These are phyloP conservation scores for Spialia ferax DNA, from an alignment of 2,888 invertebrate species.

Conservation along the genomic window DNA sequence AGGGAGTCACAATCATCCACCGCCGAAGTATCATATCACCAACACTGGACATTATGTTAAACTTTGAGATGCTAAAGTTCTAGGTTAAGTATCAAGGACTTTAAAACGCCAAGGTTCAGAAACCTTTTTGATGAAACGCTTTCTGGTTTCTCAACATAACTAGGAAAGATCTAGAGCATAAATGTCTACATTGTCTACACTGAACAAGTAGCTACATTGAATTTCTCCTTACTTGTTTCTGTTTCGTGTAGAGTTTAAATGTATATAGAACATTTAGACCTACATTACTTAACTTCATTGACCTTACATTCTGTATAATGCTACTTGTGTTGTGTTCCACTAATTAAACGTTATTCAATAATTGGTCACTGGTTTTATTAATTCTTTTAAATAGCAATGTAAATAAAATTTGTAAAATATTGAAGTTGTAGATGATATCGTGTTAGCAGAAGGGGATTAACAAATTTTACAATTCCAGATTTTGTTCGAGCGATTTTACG, in stretches of 20 bases:
- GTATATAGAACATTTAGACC: too few species aligned
- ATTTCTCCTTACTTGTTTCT: too few species aligned
- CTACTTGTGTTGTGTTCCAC: not conserved
- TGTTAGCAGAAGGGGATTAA: not conserved
- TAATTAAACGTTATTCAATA: not conserved
- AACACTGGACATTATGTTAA: slow-evolving; percentile 53
- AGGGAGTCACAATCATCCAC: slow-evolving; percentile 57
- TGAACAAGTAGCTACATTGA: too few species aligned
- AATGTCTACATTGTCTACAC: too few species aligned
- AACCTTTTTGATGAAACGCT: too few species aligned
- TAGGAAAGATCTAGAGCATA: too few species aligned
- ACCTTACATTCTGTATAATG: not conserved
- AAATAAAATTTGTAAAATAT: not conserved
- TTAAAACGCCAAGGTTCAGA: too few species aligned
- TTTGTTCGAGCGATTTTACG: slow-evolving; percentile 67
- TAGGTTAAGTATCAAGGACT: too few species aligned
- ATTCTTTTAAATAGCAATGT: not conserved
- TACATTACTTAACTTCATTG: too few species aligned
- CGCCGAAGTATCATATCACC: slow-evolving; percentile 56
- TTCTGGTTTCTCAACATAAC: too few species aligned
- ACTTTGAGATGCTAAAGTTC: slow-evolving; percentile 3
- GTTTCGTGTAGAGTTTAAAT: too few species aligned
- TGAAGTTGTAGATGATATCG: not conserved
- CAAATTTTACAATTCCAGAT: slow-evolving; percentile 49
- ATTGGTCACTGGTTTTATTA: not conserved